A percentile compares a stretch with the other conserved stretches of the same genome.
Conservation (phyloP, 2,797 vertebrate species). For the Synaphobranchus kaupii region DNA sequence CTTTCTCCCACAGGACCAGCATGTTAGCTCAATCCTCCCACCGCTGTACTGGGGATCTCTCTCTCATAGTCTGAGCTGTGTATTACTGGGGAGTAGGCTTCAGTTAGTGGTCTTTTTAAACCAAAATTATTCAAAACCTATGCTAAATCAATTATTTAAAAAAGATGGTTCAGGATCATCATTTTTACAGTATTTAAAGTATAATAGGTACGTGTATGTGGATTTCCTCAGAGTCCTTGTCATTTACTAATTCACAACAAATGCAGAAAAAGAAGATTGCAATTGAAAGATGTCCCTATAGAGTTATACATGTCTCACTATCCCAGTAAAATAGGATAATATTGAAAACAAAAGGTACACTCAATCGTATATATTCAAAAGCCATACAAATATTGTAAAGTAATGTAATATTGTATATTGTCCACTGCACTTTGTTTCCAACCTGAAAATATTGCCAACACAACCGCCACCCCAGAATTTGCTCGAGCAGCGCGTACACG, state of each 20-base stretch:
- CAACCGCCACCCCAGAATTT: neutral
- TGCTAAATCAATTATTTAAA: neutral
- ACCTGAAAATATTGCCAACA: neutral
- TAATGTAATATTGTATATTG: neutral
- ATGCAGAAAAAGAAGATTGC: neutral
- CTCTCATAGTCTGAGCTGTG: neutral
- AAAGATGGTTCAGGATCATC: neutral
- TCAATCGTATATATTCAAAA: neutral
- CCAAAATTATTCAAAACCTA: neutral
- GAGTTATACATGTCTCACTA: neutral
- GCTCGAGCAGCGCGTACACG: neutral
- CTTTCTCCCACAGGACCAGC: neutral
- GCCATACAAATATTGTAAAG: too few relatives aligned
- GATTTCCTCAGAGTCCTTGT: too few relatives aligned
- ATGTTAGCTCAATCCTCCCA: too few relatives aligned
- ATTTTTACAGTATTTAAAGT: neutral
- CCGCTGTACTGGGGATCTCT: neutral
- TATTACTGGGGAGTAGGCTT: neutral
- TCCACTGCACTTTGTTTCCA: neutral
- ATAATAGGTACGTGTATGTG: too few relatives aligned
- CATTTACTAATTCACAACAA: neutral
- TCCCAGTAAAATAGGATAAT: neutral
- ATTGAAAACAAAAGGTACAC: neutral
- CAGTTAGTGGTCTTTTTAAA: neutral
- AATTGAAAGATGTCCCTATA: neutral